These are phyloP conservation scores for Lepisosteus oculatus DNA, from an alignment of 2,113 vertebrate species.

Conservation along the genomic window DNA sequence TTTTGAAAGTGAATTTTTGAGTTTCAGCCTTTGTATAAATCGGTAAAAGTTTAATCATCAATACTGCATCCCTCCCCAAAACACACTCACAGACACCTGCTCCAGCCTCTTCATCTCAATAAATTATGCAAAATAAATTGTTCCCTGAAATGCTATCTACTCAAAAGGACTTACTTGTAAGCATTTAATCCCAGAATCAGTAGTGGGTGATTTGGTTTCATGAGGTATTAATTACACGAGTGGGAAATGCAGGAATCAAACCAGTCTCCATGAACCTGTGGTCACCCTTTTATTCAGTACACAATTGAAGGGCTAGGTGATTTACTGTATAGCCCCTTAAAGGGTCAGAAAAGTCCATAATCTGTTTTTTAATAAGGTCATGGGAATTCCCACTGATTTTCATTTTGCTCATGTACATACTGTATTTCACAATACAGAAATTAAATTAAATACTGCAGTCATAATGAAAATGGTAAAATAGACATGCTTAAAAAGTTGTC, in stretches of 20 bases:
- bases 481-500: too few species aligned
- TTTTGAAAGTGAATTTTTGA: neutral
- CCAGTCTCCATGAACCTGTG: neutral
- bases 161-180: neutral
- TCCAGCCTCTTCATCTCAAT: neutral
- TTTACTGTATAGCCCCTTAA: neutral
- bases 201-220: neutral
- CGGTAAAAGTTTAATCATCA: neutral
- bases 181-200: neutral
- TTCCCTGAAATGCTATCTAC: neutral
- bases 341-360: neutral
- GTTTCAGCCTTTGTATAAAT: neutral
- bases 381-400: neutral
- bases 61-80: too few species aligned
- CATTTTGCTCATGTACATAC: neutral
- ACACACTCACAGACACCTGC: too few species aligned
- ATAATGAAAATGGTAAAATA: too few species aligned
- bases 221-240: slow-evolving; percentile 8
- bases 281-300: neutral
- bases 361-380: neutral
- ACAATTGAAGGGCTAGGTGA: neutral
- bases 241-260: neutral
- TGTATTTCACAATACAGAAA: too few species aligned
- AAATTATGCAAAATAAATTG: neutral
- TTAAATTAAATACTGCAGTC: too few species aligned